Percentiles rank a stretch among this genome's conserved stretches.
phyloP scores from a whole-genome alignment of 2,113 vertebrate species.

The Neolamprologus modestus region DNA sequence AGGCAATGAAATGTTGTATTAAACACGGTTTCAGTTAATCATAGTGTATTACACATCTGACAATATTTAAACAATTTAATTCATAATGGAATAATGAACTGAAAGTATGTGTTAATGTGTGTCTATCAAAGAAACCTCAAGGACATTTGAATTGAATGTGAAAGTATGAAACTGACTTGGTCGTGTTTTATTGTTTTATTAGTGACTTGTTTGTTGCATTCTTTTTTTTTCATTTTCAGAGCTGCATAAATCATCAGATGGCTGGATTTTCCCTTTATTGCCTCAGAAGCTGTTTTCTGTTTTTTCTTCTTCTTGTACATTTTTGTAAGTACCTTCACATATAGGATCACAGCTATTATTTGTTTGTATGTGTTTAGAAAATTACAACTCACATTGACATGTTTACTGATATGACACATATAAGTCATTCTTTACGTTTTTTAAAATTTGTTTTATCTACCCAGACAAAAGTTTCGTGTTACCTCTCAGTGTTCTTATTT shows the following conservation, averaged over 20 bases:
- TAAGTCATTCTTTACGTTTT: too few relatives aligned
- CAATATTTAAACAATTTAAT: not conserved
- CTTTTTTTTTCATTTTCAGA: fast-evolving
- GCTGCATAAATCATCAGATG: not conserved
- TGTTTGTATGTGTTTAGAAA: fast-evolving
- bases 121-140: fast-evolving
- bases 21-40: fast-evolving
- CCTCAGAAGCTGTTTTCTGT: fast-evolving
- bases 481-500: not conserved
- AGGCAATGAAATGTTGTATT: fast-evolving
- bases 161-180: fast-evolving
- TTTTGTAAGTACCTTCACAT: fast-evolving
- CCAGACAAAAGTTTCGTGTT: fast-evolving
- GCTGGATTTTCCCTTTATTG: not conserved
- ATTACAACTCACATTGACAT: fast-evolving
- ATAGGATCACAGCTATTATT: fast-evolving
- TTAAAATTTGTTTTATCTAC: too few relatives aligned
- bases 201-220: fast-evolving
- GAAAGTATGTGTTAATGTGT: fast-evolving
- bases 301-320: fast-evolving
- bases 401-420: not conserved
- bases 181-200: not conserved
- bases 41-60: fast-evolving
- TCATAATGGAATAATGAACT: fast-evolving
- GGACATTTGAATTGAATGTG: not conserved